A percentile compares a stretch with the other conserved stretches of the same genome.
These are phyloP conservation scores for Diprion similis DNA, from an alignment of 1,140 invertebrate genomes.

Conservation along the genomic window DNA sequence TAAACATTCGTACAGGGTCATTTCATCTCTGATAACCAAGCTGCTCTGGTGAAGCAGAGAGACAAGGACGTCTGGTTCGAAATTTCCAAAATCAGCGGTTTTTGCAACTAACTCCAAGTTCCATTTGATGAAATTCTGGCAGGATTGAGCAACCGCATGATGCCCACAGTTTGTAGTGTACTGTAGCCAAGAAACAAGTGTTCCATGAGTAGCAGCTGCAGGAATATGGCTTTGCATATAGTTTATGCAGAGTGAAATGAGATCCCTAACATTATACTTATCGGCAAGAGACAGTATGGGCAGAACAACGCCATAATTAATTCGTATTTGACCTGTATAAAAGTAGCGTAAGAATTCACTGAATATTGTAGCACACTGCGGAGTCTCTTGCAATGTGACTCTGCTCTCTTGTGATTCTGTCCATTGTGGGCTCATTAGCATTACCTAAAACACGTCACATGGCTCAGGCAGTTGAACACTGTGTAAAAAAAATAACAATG, in stretches of 20 bases:
- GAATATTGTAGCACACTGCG: conserved; percentile 84
- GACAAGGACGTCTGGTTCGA: conserved; percentile 83
- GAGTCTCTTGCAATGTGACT: conserved; percentile 85
- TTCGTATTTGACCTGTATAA: conserved; percentile 89
- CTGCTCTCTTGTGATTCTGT: conserved; percentile 85
- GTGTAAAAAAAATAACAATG: not conserved
- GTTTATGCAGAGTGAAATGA: conserved; percentile 80
- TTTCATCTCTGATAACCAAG: conserved; percentile 90
- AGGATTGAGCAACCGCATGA: conserved; percentile 74
- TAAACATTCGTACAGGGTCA: conserved; percentile 80
- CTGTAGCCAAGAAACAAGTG: conserved; percentile 88
- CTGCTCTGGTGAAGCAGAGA: conserved; percentile 83
- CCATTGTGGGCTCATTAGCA: conserved; percentile 95
- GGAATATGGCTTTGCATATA: conserved; percentile 91
- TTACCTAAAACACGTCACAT: conserved; percentile 69
- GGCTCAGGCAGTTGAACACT: not conserved
- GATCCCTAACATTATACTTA: conserved; percentile 93
- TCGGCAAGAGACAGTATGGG: conserved; percentile 88
- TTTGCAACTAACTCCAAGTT: conserved; percentile 86
- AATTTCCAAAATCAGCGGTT: conserved; percentile 80
- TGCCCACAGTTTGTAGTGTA: conserved; percentile 87
- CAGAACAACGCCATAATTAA: conserved; percentile 83
- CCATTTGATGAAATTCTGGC: conserved; percentile 89
- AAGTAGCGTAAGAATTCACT: conserved; percentile 89
- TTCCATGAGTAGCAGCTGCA: conserved; percentile 79